Conservation (phyloP, 2,888 invertebrate species). For the Diplolepis rosae region DNA sequence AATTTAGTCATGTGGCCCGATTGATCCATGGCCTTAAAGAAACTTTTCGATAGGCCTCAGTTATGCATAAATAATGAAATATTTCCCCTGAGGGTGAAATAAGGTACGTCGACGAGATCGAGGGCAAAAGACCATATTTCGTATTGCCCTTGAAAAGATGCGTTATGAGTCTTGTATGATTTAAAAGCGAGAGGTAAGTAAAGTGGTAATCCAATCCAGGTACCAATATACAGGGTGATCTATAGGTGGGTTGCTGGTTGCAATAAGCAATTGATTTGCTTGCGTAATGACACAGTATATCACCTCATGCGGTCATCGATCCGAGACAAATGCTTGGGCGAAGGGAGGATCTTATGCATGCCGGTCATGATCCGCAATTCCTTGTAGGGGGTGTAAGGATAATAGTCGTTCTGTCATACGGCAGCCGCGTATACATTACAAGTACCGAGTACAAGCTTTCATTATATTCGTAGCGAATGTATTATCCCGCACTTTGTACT, state of each 20-base stretch:
- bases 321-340: slow-evolving; percentile 38
- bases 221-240: slow-evolving; percentile 31
- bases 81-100: slow-evolving; percentile 1
- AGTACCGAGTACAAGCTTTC: neutral
- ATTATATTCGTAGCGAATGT: neutral
- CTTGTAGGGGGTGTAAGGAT: slow-evolving; percentile 63
- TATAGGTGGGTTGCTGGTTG: slow-evolving; percentile 32
- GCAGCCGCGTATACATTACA: slow-evolving; percentile 36
- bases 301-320: slow-evolving; percentile 64
- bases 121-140: neutral
- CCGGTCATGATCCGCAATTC: slow-evolving; percentile 58
- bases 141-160: slow-evolving; percentile 3
- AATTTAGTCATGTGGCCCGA: neutral
- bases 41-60: neutral
- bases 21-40: neutral
- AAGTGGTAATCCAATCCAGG: slow-evolving; percentile 34
- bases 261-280: slow-evolving; percentile 59
- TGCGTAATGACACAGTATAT: slow-evolving; percentile 56
- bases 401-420: slow-evolving; percentile 56
- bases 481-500: neutral
- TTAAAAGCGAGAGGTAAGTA: slow-evolving; percentile 42
- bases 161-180: slow-evolving; percentile 49
- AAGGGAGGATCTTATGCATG: slow-evolving; percentile 57
- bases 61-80: neutral
- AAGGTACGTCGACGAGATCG: slow-evolving; percentile 1